Evolutionary conservation across 2,888 invertebrate species (phyloP).

Genomic region (Zelleria hepariella): DNA sequence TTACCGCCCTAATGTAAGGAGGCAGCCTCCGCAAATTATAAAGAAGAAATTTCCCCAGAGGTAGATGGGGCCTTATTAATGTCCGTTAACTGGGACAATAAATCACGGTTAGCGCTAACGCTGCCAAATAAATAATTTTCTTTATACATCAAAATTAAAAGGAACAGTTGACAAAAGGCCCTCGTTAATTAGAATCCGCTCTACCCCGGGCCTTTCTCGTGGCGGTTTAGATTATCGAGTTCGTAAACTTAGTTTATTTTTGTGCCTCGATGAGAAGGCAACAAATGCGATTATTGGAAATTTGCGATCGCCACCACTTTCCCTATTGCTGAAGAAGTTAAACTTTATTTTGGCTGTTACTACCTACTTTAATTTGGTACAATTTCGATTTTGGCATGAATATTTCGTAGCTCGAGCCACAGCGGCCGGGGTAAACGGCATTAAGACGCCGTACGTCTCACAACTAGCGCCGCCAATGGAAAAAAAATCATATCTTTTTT

Average conservation of each 20-base stretch:
- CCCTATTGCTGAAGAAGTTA: not conserved
- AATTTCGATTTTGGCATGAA: no score
- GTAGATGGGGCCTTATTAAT: constrained; percentile 44
- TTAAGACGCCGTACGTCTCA: no score
- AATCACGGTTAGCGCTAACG: constrained; percentile 61
- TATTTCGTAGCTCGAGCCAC: no score
- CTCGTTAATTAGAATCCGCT: constrained; percentile 55
- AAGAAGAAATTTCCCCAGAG: constrained; percentile 50
- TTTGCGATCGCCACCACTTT: not conserved
- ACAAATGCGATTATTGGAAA: constrained; percentile 29
- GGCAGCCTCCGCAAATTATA: constrained; percentile 41
- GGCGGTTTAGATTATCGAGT: constrained; percentile 37
- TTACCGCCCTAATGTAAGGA: constrained; percentile 31
- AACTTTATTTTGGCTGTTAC: not conserved
- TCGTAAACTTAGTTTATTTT: constrained; percentile 31
- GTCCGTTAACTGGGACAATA: constrained; percentile 52
- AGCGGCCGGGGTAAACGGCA: no score
- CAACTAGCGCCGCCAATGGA: no score
- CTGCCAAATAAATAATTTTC: constrained; percentile 67
- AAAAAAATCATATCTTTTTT: no score
- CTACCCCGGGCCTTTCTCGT: constrained; percentile 28
- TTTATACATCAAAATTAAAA: constrained; percentile 71
- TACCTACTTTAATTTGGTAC: not conserved
- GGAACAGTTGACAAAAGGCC: constrained; percentile 65
- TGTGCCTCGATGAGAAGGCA: constrained; percentile 16